phyloP scores from a whole-genome alignment of 2,113 vertebrate genomes.

The Microtus oregoni region DNA sequence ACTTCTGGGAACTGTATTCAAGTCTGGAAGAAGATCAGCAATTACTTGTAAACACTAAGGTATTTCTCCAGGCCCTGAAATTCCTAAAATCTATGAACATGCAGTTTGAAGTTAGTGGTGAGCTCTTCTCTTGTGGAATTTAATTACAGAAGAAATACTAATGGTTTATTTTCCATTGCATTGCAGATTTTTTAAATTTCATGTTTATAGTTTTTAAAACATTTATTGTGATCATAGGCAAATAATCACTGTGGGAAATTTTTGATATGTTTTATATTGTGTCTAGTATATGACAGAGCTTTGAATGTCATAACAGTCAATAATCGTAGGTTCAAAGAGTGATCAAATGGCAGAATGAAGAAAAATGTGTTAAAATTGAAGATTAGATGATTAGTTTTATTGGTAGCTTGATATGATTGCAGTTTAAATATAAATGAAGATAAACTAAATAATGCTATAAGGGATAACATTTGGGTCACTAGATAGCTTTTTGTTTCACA shows the following conservation, averaged over 20 bases:
- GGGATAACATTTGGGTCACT: background rate
- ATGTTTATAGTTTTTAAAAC: background rate
- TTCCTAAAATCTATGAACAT: background rate
- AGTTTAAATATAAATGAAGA: slow-evolving; percentile 37
- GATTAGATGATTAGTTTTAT: background rate
- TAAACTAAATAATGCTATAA: background rate
- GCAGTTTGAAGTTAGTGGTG: background rate
- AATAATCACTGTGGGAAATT: background rate
- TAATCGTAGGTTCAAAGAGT: background rate
- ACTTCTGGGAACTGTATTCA: background rate
- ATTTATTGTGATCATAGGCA: slow-evolving; percentile 10
- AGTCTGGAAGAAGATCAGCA: no score
- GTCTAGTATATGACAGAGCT: background rate
- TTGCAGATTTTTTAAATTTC: slow-evolving; percentile 16
- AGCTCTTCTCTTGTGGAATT: background rate
- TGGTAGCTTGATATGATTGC: slow-evolving; percentile 7
- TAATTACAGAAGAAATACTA: slow-evolving; percentile 1
- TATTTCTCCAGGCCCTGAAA: background rate
- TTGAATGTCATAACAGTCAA: background rate
- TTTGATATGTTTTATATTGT: background rate
- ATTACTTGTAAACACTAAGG: no score
- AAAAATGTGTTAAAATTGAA: slow-evolving; percentile 14
- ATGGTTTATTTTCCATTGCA: background rate
- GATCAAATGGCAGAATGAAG: background rate
- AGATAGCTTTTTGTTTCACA: background rate